A percentile compares a stretch with the other conserved stretches of the same genome.
Conservation (phyloP, 2,113 vertebrate species). For the Hemibagrus wyckioides region DNA sequence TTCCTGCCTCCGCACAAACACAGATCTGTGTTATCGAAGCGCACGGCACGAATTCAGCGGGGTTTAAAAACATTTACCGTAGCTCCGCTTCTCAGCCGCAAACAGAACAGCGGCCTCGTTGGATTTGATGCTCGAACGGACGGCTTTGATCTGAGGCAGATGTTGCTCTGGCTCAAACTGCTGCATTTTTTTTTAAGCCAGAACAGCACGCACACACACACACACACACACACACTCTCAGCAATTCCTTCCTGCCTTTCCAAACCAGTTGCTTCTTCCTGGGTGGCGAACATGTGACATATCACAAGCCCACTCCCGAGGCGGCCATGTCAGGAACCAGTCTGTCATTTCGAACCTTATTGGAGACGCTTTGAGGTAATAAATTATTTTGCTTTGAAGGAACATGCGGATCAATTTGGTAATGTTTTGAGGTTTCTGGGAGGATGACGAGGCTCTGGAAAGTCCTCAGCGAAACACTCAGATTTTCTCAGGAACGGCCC, state of each 20-base stretch:
- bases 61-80: constrained; percentile 47
- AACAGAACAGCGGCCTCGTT: constrained; percentile 29
- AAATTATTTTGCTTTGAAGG: constrained; percentile 51
- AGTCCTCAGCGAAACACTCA: constrained; percentile 44
- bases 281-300: constrained; percentile 38
- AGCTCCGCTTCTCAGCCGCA: constrained; percentile 11
- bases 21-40: constrained; percentile 47
- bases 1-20: constrained; percentile 46
- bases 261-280: constrained; percentile 46
- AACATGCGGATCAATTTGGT: constrained; percentile 45
- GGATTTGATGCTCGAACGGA: constrained; percentile 46
- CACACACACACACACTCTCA: constrained; percentile 19
- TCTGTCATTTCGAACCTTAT: constrained; percentile 30
- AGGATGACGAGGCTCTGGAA: constrained; percentile 47
- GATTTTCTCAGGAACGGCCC: constrained; percentile 48
- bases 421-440: constrained; percentile 42
- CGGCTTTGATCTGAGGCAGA: constrained; percentile 61
- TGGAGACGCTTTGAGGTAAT: constrained; percentile 31
- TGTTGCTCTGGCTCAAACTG: constrained; percentile 56
- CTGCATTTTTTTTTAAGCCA: constrained; percentile 42
- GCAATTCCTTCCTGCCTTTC: constrained; percentile 53
- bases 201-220: constrained; percentile 33
- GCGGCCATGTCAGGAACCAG: constrained; percentile 25
- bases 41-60: constrained; percentile 38
- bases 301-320: constrained; percentile 33